Base-by-base conservation (phyloP, 2,888 invertebrate species). In the Microchrysa polita region DNA sequence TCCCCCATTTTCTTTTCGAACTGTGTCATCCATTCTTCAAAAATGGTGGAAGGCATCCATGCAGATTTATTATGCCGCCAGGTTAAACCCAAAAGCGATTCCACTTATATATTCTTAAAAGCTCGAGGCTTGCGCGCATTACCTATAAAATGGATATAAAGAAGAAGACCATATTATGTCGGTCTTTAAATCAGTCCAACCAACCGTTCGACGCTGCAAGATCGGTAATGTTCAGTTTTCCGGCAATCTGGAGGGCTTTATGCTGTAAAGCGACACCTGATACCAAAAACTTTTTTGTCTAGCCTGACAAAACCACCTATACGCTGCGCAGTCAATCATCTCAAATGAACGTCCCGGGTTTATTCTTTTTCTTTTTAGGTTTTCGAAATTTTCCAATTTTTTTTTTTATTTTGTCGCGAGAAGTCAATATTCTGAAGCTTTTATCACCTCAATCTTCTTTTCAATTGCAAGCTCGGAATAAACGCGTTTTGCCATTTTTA, bases 261-360 rank as follows among this genome's bases (percentile, higher is more conserved):
- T 55, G 55, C 18, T 55, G 55, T 10, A 55, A 55, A 5, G 18
- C 18, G 2, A 55, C 55, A 5, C 55, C 55, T 5, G 55, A 55
- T 55, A 55, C 18, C 2, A 20, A 20, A 55, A 20, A 55, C 20
- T 20, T 55, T 22, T 55, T 18, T 55, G 55, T 55, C 55, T 55
- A 55, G 4, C 55, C 55, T 18, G 55, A 18, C 55, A 55, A 55
- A 55, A 55, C 55, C 55, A 55, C 55, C n/a, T 55, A 16, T 55
- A 55, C 2, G 20, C n/a, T 18, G 55, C 20, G 10, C 55, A 5
- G 2, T 55, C 55, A 55, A 18, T 55, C 18, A 20, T 22, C 10
- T 55, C 55, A 10, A 18, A 55, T 20, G 20, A 55, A 55, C 55
- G 18, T 10, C 20, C 20, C 4, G 55, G 55, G 52, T 16, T 52